Evolutionary conservation across 2,113 vertebrate species (phyloP), one percentile per base, ranked within the genome.

Genomic region (Leptocoma aspasia): DNA sequence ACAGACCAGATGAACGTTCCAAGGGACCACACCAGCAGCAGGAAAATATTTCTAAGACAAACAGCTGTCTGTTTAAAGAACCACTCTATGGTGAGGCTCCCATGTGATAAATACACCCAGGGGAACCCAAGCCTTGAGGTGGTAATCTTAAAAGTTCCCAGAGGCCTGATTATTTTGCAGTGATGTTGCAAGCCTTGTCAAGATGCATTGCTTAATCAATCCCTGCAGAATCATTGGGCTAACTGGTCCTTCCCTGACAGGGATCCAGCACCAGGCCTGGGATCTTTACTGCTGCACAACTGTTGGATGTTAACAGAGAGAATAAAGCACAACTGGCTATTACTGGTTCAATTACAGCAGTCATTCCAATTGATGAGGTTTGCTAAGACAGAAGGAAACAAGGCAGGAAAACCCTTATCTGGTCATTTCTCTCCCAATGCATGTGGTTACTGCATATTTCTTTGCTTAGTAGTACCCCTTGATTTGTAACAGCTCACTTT

Each of bases 151-250:
- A 92, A 87, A 87, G 84, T 59, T 97, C 97, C 94, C 96, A 89
- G 57, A 94, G 86, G 95, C 30, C 89, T 59, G 87, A 92, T 97
- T 97, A 92, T 89, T 96, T 82, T 44, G 72, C 97, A 96, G 80
- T 5, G 24, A 82, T 45, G n/a, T 19, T 75, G 76, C n/a, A 61
- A 80, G 33, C 35, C 63, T 96, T 96, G 91, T 93, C 90, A 86
- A 47, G 72, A 82, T 73, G 94, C 88, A 87, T 86, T 92, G 94
- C 21, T 95, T 95, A 96, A 97, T 97, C 95, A 90, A 61, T 95
- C 96, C 92, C 92, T 92, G 59, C 56, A 91, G 95, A 83, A 75
- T 56, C 59, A n/a, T 26, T 2, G 10, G 84, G 76, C 47, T 91
- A 79, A 60, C 63, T 24, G 10, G 79, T 71, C 89, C 91, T 93